These are phyloP conservation scores for Barypeithes pellucidus DNA, from an alignment of 2,888 invertebrate genomes.

Conservation along the genomic window DNA sequence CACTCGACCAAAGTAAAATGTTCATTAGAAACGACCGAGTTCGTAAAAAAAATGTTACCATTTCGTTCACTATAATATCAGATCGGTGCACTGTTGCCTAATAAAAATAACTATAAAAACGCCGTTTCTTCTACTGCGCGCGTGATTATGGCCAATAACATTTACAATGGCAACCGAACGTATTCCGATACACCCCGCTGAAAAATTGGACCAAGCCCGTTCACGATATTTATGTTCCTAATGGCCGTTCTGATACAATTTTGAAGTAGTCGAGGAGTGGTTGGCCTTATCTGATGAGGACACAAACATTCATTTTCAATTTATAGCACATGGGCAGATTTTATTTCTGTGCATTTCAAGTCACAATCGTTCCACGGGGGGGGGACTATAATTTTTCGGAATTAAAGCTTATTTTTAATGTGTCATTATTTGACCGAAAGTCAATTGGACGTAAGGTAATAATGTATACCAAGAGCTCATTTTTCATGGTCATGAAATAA, in stretches of 20 bases:
- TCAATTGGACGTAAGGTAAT: too few species aligned
- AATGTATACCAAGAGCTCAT: too few species aligned
- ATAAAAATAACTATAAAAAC: constrained; percentile 16
- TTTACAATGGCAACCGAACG: constrained; percentile 14
- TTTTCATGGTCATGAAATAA: too few species aligned
- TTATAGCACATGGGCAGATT: too few species aligned
- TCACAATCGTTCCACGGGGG: too few species aligned
- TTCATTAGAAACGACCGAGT: too few species aligned
- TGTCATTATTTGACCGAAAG: too few species aligned
- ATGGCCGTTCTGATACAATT: constrained; percentile 21
- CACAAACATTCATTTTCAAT: not conserved
- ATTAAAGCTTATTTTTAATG: too few species aligned
- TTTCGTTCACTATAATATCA: constrained; percentile 4
- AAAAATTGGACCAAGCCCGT: constrained; percentile 45
- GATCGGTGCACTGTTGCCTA: constrained; percentile 9
- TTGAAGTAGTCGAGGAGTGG: constrained; percentile 12
- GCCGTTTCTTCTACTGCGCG: constrained; percentile 11
- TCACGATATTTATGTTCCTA: constrained; percentile 41
- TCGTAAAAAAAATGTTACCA: not conserved
- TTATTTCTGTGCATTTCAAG: too few species aligned
- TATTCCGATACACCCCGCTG: constrained; percentile 35
- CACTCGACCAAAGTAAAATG: too few species aligned
- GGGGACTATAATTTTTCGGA: too few species aligned
- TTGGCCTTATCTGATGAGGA: constrained; percentile 18
- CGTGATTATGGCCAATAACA: constrained; percentile 33